Evolutionary conservation across 2,888 invertebrate species (phyloP).

Genomic region (Clanis bilineata): DNA sequence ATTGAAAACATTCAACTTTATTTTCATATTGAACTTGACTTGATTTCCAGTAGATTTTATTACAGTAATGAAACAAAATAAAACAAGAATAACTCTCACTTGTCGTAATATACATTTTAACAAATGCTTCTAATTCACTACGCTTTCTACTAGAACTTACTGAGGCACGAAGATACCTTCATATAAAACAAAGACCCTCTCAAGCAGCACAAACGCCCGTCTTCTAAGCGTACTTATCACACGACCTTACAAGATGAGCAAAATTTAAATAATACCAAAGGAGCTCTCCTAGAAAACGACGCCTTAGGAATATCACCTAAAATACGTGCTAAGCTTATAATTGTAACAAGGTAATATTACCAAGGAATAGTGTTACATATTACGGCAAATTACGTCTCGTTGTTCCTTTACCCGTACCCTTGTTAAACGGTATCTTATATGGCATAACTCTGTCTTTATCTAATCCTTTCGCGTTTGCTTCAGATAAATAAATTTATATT

Average conservation of each 20-base stretch:
- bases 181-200: background rate
- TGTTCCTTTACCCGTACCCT: conserved; percentile 32
- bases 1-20: no score
- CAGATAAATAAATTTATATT: conserved; percentile 50
- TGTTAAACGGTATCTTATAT: conserved; percentile 35
- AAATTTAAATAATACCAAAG: background rate
- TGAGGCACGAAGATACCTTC: background rate
- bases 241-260: background rate
- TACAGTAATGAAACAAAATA: no score
- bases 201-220: background rate
- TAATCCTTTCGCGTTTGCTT: conserved; percentile 42
- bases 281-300: background rate
- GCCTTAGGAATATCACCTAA: background rate
- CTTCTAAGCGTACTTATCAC: background rate
- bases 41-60: no score
- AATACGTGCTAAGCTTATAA: conserved; percentile 21
- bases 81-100: no score
- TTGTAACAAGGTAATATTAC: conserved; percentile 26
- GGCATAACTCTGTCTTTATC: conserved; percentile 47
- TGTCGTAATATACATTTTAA: no score
- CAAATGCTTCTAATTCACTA: no score
- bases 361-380: conserved; percentile 26
- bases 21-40: no score
- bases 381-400: conserved; percentile 22
- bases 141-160: background rate